phyloP scores from a whole-genome alignment of 2,113 vertebrate species.

The Phainopepla nitens region DNA sequence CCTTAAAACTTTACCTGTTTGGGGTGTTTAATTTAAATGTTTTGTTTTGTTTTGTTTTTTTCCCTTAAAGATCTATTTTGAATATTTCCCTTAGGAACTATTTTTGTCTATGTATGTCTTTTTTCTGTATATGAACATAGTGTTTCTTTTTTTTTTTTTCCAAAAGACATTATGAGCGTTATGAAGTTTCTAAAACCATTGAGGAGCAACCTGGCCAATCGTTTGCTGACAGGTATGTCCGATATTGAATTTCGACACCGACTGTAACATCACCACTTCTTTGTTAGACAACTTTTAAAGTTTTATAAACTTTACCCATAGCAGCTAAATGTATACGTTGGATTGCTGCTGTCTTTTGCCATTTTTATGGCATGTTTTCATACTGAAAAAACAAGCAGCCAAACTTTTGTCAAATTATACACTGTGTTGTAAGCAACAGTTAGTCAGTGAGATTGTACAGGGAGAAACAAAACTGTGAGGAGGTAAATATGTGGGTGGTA shows the following conservation, averaged over 20 bases:
- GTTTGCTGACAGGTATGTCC: slow-evolving; percentile 35
- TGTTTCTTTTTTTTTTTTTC: background rate
- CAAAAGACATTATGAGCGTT: slow-evolving; percentile 35
- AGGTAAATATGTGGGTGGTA: slow-evolving; percentile 3
- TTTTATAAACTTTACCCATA: background rate
- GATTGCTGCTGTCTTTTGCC: background rate
- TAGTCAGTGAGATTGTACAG: background rate
- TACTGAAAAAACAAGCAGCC: background rate
- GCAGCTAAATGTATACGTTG: background rate
- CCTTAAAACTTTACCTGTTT: background rate
- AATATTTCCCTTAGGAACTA: background rate
- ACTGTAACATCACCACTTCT: background rate
- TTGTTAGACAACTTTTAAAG: background rate
- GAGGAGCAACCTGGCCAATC: slow-evolving; percentile 22
- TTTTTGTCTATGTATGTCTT: background rate
- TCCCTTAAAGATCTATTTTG: background rate
- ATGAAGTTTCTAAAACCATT: slow-evolving; percentile 43
- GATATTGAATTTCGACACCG: background rate
- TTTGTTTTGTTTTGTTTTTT: background rate
- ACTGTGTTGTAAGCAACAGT: background rate
- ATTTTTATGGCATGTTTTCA: background rate
- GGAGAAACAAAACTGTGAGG: background rate
- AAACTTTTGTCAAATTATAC: background rate
- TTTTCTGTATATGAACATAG: background rate
- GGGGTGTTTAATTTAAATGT: background rate